Base-by-base conservation (phyloP, 2,888 invertebrate genomes). In the Brachylomia viminalis region DNA sequence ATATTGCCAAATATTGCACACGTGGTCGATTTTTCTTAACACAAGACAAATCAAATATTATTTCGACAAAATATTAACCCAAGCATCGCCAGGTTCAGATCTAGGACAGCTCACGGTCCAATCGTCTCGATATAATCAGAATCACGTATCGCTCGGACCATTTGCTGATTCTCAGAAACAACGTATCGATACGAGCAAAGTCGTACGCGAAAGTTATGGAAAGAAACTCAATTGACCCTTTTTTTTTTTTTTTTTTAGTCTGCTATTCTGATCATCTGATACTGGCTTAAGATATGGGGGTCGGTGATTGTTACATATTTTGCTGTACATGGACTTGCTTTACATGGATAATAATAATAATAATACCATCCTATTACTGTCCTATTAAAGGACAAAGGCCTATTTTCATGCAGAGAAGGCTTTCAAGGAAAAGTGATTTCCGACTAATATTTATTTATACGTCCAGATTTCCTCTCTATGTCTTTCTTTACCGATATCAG, bases 81-180 rank as follows among this genome's bases (percentile, higher is more conserved):
- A 65, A 65, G 77, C 76, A 73, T 75, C 72, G 74, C 75, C 78
- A 27, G 56, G 42, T 73, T 4, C 11, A 30, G 45, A 73, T 73
- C 79, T 79, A 80, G 77, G 81, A 79, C 42, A 76, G 78, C 56
- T 78, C 79, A 80, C 75, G 78, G 69, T 76, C 83, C 82, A 82
- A 85, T 85, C 82, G 76, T 49, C 75, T 67, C 78, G 86, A 91
- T 87, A 86, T 90, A 88, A 91, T 90, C 89, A 88, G 84, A 69
- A 79, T 85, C 90, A 90, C 90, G 91, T 91, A 90, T 82, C 81
- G 83, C 79, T 79, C 82, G 83, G 74, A 54, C 81, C 86, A 90
- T 90, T 91, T 90, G 84, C 87, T 85, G 86, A 87, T 90, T 90
- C 88, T 82, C 78, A 86, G 87, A 85, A 89, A 80, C 77, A 78